These are phyloP conservation scores for Unio pictorum DNA, from an alignment of 2,888 invertebrate genomes.

Conservation along the genomic window DNA sequence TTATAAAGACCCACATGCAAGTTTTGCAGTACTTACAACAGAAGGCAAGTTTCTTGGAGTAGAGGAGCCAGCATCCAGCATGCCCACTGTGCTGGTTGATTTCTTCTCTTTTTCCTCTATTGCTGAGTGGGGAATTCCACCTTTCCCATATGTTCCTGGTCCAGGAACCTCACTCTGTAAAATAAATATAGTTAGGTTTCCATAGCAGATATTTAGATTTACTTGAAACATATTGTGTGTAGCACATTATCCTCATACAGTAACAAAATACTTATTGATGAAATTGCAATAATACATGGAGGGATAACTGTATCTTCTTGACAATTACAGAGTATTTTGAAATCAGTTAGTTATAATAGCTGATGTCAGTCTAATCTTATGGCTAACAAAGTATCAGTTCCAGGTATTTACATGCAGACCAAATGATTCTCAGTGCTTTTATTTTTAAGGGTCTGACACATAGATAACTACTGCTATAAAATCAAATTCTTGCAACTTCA, in stretches of 20 bases:
- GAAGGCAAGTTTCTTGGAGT: constrained; percentile 55
- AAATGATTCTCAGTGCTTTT: too few species aligned
- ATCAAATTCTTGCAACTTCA: too few species aligned
- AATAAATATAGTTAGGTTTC: background rate
- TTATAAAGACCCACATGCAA: too few species aligned
- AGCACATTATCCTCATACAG: background rate
- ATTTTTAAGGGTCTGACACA: too few species aligned
- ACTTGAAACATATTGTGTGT: background rate
- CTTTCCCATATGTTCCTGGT: constrained; percentile 69
- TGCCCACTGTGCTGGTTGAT: constrained; percentile 63
- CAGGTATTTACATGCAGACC: too few species aligned
- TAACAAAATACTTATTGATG: too few species aligned
- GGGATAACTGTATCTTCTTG: too few species aligned
- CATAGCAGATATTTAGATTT: background rate
- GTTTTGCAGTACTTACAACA: constrained; percentile 42
- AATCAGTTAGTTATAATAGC: too few species aligned
- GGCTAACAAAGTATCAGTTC: too few species aligned
- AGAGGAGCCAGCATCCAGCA: constrained; percentile 65
- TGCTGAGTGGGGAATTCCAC: constrained; percentile 65
- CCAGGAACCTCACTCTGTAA: constrained; percentile 61
- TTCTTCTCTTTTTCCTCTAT: constrained; percentile 60
- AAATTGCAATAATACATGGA: background rate
- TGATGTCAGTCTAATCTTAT: too few species aligned
- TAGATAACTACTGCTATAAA: too few species aligned
- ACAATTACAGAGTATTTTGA: too few species aligned